These are phyloP conservation scores for Sminthurides bifidus DNA, from an alignment of 1,140 invertebrate species.

Conservation along the genomic window DNA sequence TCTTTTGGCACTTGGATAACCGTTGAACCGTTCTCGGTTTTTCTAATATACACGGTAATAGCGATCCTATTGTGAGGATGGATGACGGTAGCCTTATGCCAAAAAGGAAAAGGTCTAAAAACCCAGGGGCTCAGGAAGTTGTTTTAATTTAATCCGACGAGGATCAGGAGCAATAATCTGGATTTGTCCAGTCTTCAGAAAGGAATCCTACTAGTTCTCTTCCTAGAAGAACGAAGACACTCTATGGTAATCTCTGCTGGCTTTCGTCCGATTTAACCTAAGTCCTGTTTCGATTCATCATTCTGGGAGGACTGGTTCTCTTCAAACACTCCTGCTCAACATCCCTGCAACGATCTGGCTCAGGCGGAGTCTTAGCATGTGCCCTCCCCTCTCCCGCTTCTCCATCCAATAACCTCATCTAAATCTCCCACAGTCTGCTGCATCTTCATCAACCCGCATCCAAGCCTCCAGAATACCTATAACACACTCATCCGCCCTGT, in stretches of 20 bases:
- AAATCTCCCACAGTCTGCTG: neutral
- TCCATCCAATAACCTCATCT: neutral
- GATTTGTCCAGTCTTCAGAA: constrained; percentile 14
- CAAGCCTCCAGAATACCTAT: neutral
- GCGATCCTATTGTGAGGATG: neutral
- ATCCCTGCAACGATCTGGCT: neutral
- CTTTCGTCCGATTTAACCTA: constrained; percentile 14
- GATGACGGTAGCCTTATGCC: constrained; percentile 6
- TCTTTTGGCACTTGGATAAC: no score
- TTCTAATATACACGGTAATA: no score
- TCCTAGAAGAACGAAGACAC: constrained; percentile 11
- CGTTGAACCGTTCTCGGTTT: no score
- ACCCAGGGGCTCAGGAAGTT: constrained; percentile 14
- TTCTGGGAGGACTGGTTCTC: no score
- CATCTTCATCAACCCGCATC: neutral
- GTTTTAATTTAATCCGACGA: constrained; percentile 14
- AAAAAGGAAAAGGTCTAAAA: constrained; percentile 14
- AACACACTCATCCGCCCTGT: neutral
- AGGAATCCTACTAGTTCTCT: constrained; percentile 9
- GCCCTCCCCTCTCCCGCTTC: neutral
- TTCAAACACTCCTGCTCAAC: no score
- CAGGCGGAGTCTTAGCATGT: neutral
- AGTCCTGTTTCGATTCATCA: constrained; percentile 11
- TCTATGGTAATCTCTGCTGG: constrained; percentile 14
- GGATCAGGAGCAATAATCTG: constrained; percentile 14